Base-by-base conservation (phyloP, 2,113 vertebrate species). In the Xiphorhynchus elegans region DNA sequence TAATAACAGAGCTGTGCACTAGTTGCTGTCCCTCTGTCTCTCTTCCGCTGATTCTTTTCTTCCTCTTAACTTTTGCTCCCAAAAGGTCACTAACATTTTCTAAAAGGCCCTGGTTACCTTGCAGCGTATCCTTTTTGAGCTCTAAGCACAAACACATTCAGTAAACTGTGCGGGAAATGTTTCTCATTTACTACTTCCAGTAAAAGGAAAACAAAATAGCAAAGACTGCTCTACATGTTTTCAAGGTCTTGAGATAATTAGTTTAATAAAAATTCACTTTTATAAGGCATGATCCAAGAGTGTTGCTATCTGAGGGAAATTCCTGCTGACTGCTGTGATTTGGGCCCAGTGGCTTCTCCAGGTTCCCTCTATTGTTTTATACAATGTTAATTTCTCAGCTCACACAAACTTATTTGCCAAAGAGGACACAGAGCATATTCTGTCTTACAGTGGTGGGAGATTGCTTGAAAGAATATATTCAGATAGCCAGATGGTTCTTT, bases 181-280 rank as follows among this genome's bases (percentile, higher is more conserved):
- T 96, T 89, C 78, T 89, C 66, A 33, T 96, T 93, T 85, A 68
- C 87, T 87, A 16, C 44, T 96, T 89, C 40, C 67, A 92, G 66
- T 82, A 79, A 95, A 93, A 87, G 39, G 63, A 84, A 88, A 94
- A 68, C 15, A 3, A 72, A 81, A 75, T 55, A 84, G 59, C 73
- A 72, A 84, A 86, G 66, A 60, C 24, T 33, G 39, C 16, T 67
- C 17, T 73, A 56, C 25, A 39, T 72, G 13, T 74, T 95, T 96
- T 78, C 82, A 86, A 92, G 87, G 56, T 84, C 90, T 83, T 84
- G 66, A 93, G 80, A 89, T 68, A 93, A 85, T 80, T 87, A 20
- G 1, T 90, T 90, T 85, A 69, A 92, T 67, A 85, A 96, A 93
- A 96, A 89, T 21, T 78, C 40, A 66, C 63, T 73, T 94, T 92